Evolutionary conservation across 2,888 invertebrate genomes (phyloP), one percentile per base, ranked within the genome.

Genomic region (Agonopterix heracliana): DNA sequence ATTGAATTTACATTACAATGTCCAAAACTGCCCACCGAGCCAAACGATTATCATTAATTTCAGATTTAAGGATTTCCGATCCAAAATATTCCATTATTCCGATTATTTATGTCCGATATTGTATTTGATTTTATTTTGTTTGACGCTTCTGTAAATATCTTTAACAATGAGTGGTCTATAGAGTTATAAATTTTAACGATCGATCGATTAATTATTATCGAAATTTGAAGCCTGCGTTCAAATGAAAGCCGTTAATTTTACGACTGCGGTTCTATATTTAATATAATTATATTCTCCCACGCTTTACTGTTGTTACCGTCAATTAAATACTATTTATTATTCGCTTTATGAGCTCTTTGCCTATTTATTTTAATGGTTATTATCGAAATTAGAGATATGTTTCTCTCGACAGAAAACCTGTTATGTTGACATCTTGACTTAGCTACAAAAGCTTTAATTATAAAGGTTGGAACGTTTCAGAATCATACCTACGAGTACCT

Each of bases 211-310:
- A 26, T 26, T 26, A 26, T 26, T 26, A 26, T 26, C 26, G 26
- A 26, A 26, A 38, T 38, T 10, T 36, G 36, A 36, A 2, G 36
- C 9, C 7, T 38, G 7, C 26, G 56, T 53, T 55, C 54, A 57
- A 64, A 67, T 70, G 58, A 62, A n/a, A 53, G 55, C 67, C 64
- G 68, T 77, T 73, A 71, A 77, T 68, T 79, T 78, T 72, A 78
- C 66, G 63, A 57, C 62, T 59, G 65, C 57, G 66, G 66, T 69
- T 57, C 56, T 59, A 57, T 53, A 59, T 65, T 71, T 71, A 43
- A 36, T 47, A 47, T 17, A 17, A 14, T 47, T 40, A 14, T 13
- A 48, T 43, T 48, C 60, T 52, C 60, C 26, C 26, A 26, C 54
- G 52, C 61, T 73, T 74, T 71, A 75, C 71, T 67, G 61, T 64